phyloP scores from a whole-genome alignment of 1,140 invertebrate genomes.

The Trissolcus basalis region DNA sequence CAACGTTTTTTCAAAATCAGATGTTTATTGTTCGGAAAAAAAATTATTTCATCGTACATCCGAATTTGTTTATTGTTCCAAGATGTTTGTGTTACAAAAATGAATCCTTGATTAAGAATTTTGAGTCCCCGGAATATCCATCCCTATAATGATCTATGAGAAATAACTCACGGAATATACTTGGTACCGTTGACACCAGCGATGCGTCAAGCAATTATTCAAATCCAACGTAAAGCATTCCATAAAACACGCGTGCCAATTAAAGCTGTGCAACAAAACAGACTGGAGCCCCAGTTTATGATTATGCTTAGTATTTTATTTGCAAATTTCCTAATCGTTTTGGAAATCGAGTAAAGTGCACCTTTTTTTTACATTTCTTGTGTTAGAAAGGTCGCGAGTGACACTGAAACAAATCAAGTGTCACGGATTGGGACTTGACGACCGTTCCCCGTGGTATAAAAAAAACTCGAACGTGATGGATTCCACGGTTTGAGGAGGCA shows the following conservation, averaged over 20 bases:
- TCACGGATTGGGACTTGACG: conserved; percentile 33
- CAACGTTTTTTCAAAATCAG: neutral
- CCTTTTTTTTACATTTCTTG: conserved; percentile 13
- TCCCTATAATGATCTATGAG: neutral
- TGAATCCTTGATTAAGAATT: too few relatives aligned
- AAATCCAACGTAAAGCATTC: conserved; percentile 58
- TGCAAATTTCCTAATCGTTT: too few relatives aligned
- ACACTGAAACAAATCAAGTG: conserved; percentile 52
- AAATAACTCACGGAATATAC: conserved; percentile 52
- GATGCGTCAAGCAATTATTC: conserved; percentile 53
- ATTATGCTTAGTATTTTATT: too few relatives aligned
- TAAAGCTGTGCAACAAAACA: conserved; percentile 15
- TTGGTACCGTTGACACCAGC: conserved; percentile 53
- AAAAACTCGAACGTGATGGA: conserved; percentile 62
- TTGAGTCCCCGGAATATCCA: too few relatives aligned
- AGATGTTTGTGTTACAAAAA: neutral
- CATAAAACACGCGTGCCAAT: conserved; percentile 54
- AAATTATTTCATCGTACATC: neutral
- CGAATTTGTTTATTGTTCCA: neutral
- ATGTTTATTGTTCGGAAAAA: too few relatives aligned
- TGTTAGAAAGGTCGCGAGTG: conserved; percentile 59
- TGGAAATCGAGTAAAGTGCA: too few relatives aligned
- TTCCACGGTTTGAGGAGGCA: conserved; percentile 58
- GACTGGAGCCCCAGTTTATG: neutral
- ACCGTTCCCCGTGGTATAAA: conserved; percentile 60